Conservation (phyloP, 2,113 vertebrate genomes). For the Solea solea region DNA sequence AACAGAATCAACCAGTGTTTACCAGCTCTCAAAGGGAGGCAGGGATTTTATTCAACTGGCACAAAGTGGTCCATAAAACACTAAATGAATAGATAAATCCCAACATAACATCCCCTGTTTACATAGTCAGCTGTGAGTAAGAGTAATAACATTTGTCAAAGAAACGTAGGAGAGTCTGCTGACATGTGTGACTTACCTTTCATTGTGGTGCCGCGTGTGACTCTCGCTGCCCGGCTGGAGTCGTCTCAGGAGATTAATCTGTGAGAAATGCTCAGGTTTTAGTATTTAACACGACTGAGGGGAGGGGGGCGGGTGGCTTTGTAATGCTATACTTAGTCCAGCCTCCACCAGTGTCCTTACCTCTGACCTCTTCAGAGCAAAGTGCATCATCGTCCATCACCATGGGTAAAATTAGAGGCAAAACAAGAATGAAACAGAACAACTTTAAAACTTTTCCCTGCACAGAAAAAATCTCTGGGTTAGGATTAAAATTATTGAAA, state of each 20-base stretch:
- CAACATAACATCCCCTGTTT: no score
- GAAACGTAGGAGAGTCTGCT: no score
- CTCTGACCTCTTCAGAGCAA: constrained; percentile 51
- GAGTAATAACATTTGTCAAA: no score
- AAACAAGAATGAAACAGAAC: constrained; percentile 1
- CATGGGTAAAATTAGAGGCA: constrained; percentile 28
- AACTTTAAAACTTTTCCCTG: not conserved
- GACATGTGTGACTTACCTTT: constrained; percentile 53
- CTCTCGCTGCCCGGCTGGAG: not conserved
- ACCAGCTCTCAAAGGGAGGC: not conserved
- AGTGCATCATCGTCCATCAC: constrained; percentile 49
- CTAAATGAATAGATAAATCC: no score
- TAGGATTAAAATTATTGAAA: no score
- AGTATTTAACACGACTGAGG: constrained; percentile 81
- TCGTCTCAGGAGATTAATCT: constrained; percentile 36
- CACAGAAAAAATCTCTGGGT: no score
- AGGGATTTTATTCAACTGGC: no score
- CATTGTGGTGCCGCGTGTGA: constrained; percentile 32
- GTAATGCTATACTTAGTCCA: constrained; percentile 87
- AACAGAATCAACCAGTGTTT: not conserved
- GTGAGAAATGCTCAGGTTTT: constrained; percentile 60
- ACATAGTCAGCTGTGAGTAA: no score
- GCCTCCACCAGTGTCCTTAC: constrained; percentile 78
- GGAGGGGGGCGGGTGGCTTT: constrained; percentile 73
- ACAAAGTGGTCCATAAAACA: no score